Conservation (phyloP, 2,797 vertebrate species). For the Oophaga sylvatica region DNA sequence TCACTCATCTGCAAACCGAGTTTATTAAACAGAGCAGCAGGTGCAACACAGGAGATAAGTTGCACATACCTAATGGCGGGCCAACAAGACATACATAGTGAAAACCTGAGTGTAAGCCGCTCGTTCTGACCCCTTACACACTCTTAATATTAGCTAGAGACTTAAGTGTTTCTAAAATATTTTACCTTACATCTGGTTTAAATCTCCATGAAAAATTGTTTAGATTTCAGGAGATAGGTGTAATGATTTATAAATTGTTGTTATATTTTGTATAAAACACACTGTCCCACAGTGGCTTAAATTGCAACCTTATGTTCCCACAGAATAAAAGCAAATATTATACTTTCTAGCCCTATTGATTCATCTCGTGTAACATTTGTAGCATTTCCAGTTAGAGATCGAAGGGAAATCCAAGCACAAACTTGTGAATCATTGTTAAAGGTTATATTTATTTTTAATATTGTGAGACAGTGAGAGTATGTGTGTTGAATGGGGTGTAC, state of each 20-base stretch:
- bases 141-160: slow-evolving; percentile 45
- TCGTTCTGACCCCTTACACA: slow-evolving; percentile 41
- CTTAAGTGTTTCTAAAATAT: slow-evolving; percentile 47
- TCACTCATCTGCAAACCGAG: not conserved
- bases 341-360: not conserved
- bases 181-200: slow-evolving; percentile 54
- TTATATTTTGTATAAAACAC: slow-evolving; percentile 36
- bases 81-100: slow-evolving; percentile 21
- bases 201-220: slow-evolving; percentile 38
- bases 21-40: slow-evolving; percentile 13
- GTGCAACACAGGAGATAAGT: slow-evolving; percentile 30
- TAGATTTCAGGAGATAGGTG: slow-evolving; percentile 48
- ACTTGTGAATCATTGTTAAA: not conserved
- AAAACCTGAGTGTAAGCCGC: slow-evolving; percentile 11
- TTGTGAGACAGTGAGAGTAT: no score
- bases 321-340: slow-evolving; percentile 18
- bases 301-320: slow-evolving; percentile 53
- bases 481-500: no score
- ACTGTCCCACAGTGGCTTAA: slow-evolving; percentile 35
- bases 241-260: slow-evolving; percentile 56
- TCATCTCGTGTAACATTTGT: not conserved
- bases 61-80: not conserved
- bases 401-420: not conserved
- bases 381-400: not conserved
- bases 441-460: not conserved